phyloP scores from a whole-genome alignment of 2,113 vertebrate genomes.

The Myanophis thanlyinensis region DNA sequence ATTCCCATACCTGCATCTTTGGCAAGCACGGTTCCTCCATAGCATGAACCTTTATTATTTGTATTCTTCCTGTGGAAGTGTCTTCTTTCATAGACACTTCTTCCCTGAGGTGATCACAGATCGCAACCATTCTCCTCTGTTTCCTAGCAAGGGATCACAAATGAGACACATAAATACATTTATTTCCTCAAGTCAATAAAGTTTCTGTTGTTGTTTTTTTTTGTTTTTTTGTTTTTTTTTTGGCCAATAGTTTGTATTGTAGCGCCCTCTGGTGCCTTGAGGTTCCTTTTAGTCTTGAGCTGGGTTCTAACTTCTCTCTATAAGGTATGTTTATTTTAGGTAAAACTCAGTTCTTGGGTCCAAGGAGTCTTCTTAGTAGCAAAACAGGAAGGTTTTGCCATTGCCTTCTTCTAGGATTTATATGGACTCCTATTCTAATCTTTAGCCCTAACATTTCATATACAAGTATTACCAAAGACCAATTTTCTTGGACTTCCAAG shows the following conservation, averaged over 20 bases:
- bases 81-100: neutral
- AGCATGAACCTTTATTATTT: neutral
- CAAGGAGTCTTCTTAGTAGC: neutral
- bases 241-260: neutral
- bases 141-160: neutral
- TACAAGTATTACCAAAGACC: neutral
- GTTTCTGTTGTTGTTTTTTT: neutral
- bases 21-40: neutral
- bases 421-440: neutral
- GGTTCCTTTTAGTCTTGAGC: neutral
- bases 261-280: slow-evolving; percentile 4
- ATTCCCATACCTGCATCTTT: neutral
- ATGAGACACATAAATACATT: neutral
- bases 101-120: slow-evolving; percentile 2
- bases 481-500: neutral
- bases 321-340: neutral
- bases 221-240: too few relatives aligned
- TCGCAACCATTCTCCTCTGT: neutral
- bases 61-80: neutral
- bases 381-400: neutral
- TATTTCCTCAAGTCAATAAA: neutral
- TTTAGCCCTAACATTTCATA: neutral
- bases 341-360: neutral
- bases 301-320: neutral
- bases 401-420: neutral